phyloP scores from a whole-genome alignment of 2,797 vertebrate genomes.

The Agapornis canus region DNA sequence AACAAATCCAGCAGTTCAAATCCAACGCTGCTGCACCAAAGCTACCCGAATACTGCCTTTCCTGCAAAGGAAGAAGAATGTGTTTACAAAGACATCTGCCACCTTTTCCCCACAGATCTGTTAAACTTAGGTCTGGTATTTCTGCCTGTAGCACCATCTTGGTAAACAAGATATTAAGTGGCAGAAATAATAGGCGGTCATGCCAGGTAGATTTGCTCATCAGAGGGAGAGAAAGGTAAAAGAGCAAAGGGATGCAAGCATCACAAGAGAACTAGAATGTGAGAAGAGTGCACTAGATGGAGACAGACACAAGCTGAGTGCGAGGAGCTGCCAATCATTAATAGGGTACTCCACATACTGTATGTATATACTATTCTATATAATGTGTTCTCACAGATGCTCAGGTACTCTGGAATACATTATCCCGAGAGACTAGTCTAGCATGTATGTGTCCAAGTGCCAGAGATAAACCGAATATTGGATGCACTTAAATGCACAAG shows the following conservation, averaged over 20 bases:
- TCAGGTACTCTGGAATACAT: conserved; percentile 27
- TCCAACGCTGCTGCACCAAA: neutral
- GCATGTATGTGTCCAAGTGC: neutral
- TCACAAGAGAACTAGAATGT: conserved; percentile 26
- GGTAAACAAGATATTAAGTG: conserved; percentile 64
- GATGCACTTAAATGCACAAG: neutral
- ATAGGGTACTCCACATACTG: neutral
- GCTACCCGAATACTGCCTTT: neutral
- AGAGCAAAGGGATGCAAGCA: conserved; percentile 8
- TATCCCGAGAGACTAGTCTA: conserved; percentile 12
- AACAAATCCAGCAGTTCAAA: neutral
- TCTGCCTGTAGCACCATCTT: conserved; percentile 49
- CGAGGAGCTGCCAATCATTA: neutral
- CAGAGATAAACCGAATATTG: neutral
- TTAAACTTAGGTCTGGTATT: conserved; percentile 41
- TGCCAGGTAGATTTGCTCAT: conserved; percentile 2
- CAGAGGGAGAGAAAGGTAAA: neutral
- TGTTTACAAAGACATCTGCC: conserved; percentile 39
- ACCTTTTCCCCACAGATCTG: conserved; percentile 42
- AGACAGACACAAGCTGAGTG: neutral
- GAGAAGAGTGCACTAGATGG: neutral
- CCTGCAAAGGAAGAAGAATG: conserved; percentile 42
- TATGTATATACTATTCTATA: neutral
- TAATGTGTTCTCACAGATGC: conserved; percentile 12
- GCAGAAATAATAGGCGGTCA: conserved; percentile 33